Base-by-base conservation (phyloP, 2,888 invertebrate species). In the Melanargia galathea region DNA sequence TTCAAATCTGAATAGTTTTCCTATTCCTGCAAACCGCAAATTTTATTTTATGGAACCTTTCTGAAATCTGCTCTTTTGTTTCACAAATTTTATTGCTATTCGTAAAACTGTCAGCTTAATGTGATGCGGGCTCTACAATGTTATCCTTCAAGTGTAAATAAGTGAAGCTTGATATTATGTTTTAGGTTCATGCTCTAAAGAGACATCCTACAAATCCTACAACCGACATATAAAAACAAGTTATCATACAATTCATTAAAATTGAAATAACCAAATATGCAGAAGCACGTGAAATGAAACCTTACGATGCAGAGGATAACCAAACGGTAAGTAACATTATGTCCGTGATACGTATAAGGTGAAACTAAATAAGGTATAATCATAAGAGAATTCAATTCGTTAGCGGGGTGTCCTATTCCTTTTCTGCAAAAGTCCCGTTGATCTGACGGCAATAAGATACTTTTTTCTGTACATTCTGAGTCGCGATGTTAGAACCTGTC, bases 21-120 rank as follows among this genome's bases (percentile, higher is more conserved):
- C 71, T 75, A 76, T 73, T 77, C 75, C 71, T 75, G 77, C 79
- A 80, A 85, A 82, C 81, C 82, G 73, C 84, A 82, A 83, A 79
- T 77, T 81, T 70, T 64, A 71, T 81, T 79, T 76, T 74, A 78
- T 81, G 82, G 79, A 75, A 75, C 81, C 77, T 73, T 74, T 73
- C 66, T 71, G 70, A 73, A 73, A 75, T 77, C 77, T 73, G 68
- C 70, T 71, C 76, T 80, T 83, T 84, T 84, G 84, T 86, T 84
- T 83, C 76, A 74, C 73, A 72, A 74, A 75, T 78, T 82, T 81
- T 83, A 82, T 82, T 68, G 75, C 79, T 75, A 64, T 72, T 69
- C 69, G 68, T 74, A 75, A 74, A 71, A 70, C 73, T 71, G 73
- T 75, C 73, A 71, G 69, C 68, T 74, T 74, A 71, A 69, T 70